A percentile compares a stretch with the other conserved stretches of the same genome.
Evolutionary conservation across 2,113 vertebrate genomes (phyloP).

Genomic region (Tetrao urogallus): DNA sequence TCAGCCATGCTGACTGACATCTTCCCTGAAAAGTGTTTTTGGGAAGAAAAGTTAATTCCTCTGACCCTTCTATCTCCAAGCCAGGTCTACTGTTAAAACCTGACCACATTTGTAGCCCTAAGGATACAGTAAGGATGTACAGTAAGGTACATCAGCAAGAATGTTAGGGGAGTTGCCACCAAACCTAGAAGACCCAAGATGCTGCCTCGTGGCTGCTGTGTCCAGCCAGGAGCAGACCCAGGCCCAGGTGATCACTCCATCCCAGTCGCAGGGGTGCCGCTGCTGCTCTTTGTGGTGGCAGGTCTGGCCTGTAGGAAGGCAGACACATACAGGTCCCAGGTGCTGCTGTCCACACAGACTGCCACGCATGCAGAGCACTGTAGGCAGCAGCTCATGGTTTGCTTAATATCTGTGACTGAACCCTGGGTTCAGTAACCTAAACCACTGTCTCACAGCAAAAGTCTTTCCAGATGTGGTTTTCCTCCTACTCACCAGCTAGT

Average conservation of each 20-base stretch:
- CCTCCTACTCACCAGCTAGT: background rate
- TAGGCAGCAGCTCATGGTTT: background rate
- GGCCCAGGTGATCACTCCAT: background rate
- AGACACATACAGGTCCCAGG: background rate
- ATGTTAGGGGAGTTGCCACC: background rate
- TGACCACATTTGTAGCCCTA: background rate
- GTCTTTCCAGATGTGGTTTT: background rate
- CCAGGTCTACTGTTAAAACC: background rate
- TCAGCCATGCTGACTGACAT: background rate
- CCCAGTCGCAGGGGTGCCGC: background rate
- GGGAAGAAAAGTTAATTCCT: background rate
- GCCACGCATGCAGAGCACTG: accelerated
- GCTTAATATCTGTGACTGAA: background rate
- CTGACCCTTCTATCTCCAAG: background rate
- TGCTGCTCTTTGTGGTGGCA: background rate
- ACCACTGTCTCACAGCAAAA: background rate
- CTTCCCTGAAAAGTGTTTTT: background rate
- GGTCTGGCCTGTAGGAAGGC: background rate
- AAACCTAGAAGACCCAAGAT: accelerated
- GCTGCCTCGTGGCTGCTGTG: background rate
- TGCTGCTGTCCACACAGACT: background rate
- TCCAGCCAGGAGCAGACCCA: background rate
- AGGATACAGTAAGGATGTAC: too few species aligned
- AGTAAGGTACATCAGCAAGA: background rate
- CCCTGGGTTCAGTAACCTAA: background rate